These are phyloP conservation scores for Taenioides sp. DNA, from an alignment of 2,797 vertebrate species.

Conservation along the genomic window DNA sequence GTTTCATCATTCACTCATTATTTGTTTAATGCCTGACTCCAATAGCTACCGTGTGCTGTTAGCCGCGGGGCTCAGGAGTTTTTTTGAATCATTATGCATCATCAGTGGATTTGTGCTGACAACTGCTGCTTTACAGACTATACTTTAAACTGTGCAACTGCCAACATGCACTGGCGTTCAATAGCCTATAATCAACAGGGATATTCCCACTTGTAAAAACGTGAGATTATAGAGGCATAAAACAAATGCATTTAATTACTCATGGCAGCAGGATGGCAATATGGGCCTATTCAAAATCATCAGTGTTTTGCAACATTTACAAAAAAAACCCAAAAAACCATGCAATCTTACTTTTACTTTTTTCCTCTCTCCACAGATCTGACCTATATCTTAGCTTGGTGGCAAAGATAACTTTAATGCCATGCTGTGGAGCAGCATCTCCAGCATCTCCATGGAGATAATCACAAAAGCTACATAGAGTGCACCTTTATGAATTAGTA, in stretches of 20 bases:
- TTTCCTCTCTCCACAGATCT: too few species aligned
- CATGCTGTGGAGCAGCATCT: too few species aligned
- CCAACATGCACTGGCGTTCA: constrained; percentile 1
- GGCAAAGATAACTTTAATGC: too few species aligned
- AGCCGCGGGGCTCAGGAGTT: neutral
- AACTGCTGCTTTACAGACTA: neutral
- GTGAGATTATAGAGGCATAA: neutral
- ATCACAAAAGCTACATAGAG: too few species aligned
- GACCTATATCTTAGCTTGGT: too few species aligned
- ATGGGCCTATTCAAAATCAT: neutral
- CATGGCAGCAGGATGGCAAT: neutral
- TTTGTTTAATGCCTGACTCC: constrained; percentile 9
- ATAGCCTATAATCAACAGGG: neutral
- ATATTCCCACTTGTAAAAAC: constrained; percentile 9
- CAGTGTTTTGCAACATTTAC: neutral
- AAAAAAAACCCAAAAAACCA: too few species aligned
- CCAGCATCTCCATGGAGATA: too few species aligned
- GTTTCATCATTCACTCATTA: constrained; percentile 13
- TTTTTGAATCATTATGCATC: constrained; percentile 13
- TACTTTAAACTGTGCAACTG: constrained; percentile 1
- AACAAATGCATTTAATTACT: neutral
- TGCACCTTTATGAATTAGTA: too few species aligned
- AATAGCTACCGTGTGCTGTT: neutral
- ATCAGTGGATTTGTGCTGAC: constrained; percentile 4
- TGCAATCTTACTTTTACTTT: too few species aligned